A percentile compares a stretch with the other conserved stretches of the same genome.
These are phyloP conservation scores for Scartelaos histophorus DNA, from an alignment of 2,113 vertebrate genomes.

Conservation along the genomic window DNA sequence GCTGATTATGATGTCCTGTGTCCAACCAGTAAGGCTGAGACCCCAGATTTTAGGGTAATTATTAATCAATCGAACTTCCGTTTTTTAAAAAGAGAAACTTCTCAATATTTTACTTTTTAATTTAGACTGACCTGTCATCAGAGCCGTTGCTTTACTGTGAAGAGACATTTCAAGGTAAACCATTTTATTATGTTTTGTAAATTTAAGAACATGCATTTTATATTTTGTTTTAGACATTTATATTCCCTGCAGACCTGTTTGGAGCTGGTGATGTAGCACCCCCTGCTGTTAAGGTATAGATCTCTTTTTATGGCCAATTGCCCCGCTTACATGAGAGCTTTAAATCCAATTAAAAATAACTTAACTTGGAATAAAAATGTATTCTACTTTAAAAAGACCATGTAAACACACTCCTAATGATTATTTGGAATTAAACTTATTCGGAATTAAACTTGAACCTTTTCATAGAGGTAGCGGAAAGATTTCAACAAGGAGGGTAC, in stretches of 20 bases:
- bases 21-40: background rate
- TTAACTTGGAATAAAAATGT: too few species aligned
- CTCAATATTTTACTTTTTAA: background rate
- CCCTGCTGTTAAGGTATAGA: constrained; percentile 24
- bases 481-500: too few species aligned
- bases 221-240: background rate
- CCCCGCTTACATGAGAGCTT: too few species aligned
- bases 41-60: background rate
- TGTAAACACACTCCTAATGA: too few species aligned
- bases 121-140: constrained; percentile 19
- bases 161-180: background rate
- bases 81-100: background rate
- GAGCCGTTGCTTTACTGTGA: background rate
- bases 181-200: background rate
- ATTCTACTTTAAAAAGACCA: too few species aligned
- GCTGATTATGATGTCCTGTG: background rate
- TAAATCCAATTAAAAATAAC: too few species aligned
- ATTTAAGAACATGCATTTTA: background rate
- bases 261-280: background rate
- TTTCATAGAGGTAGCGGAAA: too few species aligned
- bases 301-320: too few species aligned
- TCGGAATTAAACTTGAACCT: too few species aligned
- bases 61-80: background rate
- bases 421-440: too few species aligned
- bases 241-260: constrained; percentile 16